phyloP scores from a whole-genome alignment of 2,888 invertebrate genomes.

The Pterostichus niger region DNA sequence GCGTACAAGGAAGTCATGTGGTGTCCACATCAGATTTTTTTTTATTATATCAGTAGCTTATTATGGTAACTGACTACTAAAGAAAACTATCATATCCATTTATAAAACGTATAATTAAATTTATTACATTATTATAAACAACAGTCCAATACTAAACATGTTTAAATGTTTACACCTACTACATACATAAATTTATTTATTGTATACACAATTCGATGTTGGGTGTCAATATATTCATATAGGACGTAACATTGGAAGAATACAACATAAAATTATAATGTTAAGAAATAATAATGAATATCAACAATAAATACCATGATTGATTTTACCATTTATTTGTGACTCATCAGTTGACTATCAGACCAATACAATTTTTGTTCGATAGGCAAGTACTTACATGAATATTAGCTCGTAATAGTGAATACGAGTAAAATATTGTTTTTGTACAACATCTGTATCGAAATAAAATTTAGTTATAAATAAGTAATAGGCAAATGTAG shows the following conservation, averaged over 20 bases:
- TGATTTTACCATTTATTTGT: too few relatives aligned
- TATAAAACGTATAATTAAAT: conserved; percentile 64
- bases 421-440: too few relatives aligned
- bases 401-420: too few relatives aligned
- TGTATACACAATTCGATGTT: conserved; percentile 63
- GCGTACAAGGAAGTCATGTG: too few relatives aligned
- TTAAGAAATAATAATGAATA: neutral
- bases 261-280: neutral
- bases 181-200: conserved; percentile 60
- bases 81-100: conserved; percentile 44
- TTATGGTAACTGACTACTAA: too few relatives aligned
- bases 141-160: conserved; percentile 62
- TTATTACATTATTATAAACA: conserved; percentile 64
- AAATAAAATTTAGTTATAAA: too few relatives aligned
- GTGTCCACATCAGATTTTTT: too few relatives aligned
- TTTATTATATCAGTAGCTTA: too few relatives aligned
- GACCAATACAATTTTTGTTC: neutral
- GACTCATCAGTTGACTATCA: neutral
- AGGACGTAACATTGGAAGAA: conserved; percentile 1
- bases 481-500: too few relatives aligned
- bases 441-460: too few relatives aligned
- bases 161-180: conserved; percentile 58
- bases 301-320: too few relatives aligned
- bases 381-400: neutral
- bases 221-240: conserved; percentile 53